Evolutionary conservation across 2,113 vertebrate genomes (phyloP).

Genomic region (Dryoscopus gambensis): DNA sequence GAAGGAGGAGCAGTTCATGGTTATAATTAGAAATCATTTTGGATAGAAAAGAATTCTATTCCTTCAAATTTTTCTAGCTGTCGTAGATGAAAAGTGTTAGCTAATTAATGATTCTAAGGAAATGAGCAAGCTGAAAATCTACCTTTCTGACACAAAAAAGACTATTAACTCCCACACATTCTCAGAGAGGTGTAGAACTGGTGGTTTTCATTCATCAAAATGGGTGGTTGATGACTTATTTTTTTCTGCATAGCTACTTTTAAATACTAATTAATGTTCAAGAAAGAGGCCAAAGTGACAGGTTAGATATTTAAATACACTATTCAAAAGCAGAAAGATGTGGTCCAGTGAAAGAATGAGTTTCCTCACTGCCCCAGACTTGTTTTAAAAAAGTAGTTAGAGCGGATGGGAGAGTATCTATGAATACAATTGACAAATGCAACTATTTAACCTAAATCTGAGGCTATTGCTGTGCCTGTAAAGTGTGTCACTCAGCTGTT

Average conservation of each 20-base stretch:
- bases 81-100: constrained; percentile 7
- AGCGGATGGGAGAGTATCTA: neutral
- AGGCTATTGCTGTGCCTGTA: neutral
- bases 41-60: neutral
- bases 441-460: neutral
- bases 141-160: constrained; percentile 20
- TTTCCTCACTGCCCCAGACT: neutral
- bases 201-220: neutral
- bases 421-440: neutral
- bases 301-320: neutral
- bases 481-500: neutral
- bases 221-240: neutral
- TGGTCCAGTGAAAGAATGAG: neutral
- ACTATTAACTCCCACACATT: neutral
- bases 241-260: neutral
- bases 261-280: neutral
- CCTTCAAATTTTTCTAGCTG: neutral
- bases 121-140: constrained; percentile 3
- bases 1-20: neutral
- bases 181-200: neutral
- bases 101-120: constrained; percentile 36
- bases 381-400: neutral
- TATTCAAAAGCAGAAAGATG: neutral
- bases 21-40: constrained; percentile 43
- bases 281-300: neutral